phyloP scores from a whole-genome alignment of 2,797 vertebrate species.

The Holocentrus rufus region DNA sequence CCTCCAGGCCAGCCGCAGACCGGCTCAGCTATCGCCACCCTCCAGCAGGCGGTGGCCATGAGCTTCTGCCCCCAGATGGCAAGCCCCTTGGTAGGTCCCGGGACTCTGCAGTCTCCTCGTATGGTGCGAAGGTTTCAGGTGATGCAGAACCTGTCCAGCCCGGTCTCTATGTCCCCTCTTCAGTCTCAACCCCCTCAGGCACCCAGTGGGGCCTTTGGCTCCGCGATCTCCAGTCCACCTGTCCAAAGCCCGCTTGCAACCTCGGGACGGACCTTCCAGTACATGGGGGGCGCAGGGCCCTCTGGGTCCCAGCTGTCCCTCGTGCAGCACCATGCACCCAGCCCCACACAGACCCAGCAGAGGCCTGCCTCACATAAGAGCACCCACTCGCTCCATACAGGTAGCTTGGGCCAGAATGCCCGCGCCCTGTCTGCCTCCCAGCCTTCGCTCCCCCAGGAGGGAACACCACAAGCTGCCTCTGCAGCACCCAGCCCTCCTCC shows the following conservation, averaged over 20 bases:
- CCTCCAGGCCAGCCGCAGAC: conserved; percentile 85
- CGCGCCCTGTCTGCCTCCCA: conserved; percentile 91
- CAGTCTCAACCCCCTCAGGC: conserved; percentile 82
- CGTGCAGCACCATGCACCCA: conserved; percentile 88
- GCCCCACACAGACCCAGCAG: conserved; percentile 82
- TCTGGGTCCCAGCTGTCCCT: conserved; percentile 91
- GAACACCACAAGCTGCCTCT: conserved; percentile 68
- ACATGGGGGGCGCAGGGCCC: conserved; percentile 78
- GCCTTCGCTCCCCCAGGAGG: conserved; percentile 87
- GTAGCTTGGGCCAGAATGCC: conserved; percentile 87
- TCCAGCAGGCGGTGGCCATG: conserved; percentile 98
- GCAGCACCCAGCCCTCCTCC: conserved; percentile 79
- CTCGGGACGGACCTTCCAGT: conserved; percentile 84
- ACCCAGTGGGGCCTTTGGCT: conserved; percentile 73
- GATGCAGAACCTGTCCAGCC: conserved; percentile 86
- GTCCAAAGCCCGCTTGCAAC: conserved; percentile 85
- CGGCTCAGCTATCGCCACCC: conserved; percentile 92
- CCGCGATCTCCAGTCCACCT: conserved; percentile 81
- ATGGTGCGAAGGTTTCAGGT: conserved; percentile 90
- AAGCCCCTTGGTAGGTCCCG: conserved; percentile 85
- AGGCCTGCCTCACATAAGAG: conserved; percentile 89
- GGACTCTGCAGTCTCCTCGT: conserved; percentile 89
- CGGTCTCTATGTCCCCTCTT: conserved; percentile 86
- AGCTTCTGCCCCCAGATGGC: conserved; percentile 97
- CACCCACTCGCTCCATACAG: conserved; percentile 83